These are phyloP conservation scores for Microtus richardsoni DNA, from an alignment of 2,113 vertebrate species.

Conservation along the genomic window DNA sequence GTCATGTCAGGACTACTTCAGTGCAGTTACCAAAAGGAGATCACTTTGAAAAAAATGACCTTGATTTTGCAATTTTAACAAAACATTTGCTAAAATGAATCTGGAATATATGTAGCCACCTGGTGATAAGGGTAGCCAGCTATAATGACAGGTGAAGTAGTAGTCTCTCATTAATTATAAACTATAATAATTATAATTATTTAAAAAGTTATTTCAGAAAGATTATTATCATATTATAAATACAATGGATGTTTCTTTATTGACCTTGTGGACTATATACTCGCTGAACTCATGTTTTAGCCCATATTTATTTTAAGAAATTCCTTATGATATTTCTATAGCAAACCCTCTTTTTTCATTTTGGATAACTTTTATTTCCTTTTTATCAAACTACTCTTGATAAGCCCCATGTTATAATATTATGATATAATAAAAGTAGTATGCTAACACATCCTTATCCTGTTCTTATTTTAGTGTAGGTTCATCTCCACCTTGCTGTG, in stretches of 20 bases:
- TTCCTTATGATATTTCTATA: neutral
- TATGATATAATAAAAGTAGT: neutral
- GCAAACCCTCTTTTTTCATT: neutral
- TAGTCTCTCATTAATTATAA: neutral
- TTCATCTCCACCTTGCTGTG: neutral
- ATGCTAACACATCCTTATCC: neutral
- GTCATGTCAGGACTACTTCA: neutral
- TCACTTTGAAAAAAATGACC: slow-evolving; percentile 3
- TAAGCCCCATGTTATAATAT: neutral
- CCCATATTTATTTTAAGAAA: neutral
- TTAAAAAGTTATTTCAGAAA: neutral
- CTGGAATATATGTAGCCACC: neutral
- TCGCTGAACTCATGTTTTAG: neutral
- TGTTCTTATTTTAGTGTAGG: neutral
- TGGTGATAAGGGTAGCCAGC: neutral
- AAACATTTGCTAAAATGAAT: neutral
- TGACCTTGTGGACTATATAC: neutral
- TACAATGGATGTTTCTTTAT: neutral
- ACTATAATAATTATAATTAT: neutral
- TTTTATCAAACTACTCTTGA: neutral
- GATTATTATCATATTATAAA: neutral
- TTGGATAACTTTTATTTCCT: neutral
- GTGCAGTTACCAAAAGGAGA: neutral
- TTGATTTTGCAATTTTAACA: neutral
- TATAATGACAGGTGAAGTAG: neutral